Evolutionary conservation across 30 jellyfish, hydroid and myxozoan species (phyloP), one percentile per base, ranked within the genome.

Genomic region (Chrysaora quinquecirrha): DNA sequence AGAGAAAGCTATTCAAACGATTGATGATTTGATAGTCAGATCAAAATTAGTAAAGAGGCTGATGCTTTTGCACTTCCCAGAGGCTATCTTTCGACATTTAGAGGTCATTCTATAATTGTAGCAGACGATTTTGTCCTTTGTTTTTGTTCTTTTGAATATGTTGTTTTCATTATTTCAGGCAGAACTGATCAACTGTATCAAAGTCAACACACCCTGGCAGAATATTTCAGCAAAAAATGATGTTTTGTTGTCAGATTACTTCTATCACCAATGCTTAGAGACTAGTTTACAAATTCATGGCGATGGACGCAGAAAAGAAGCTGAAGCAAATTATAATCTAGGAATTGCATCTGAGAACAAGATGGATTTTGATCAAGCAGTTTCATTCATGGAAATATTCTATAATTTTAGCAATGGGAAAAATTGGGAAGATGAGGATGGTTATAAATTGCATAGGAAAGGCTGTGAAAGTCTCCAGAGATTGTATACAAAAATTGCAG

Each of bases 391-490:
- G 43, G 98, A 85, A 34, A 64, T 47, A 58, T 84, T 90, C 19
- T 74, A 86, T 52, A 65, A 73, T 30, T 22, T 91, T 58, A 91
- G 89, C 34, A 73, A 64, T 19, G 95, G 82, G 19, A 84, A 71
- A 50, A 69, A 70, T 16, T 91, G 98, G 98, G 84, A 83, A 32
- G 84, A 73, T 62, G 75, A 54, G 24, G 82, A 61, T 49, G 96
- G 98, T 14, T 28, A 62, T 4, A 54, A 32, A 31, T 68, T 91
- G n/a, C 90, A 71, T 49, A 54, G 52, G 6, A 64, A 62, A 38
- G 94, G 90, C n/a, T 84, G 98, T 68, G 95, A 85, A 28, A 79
- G 87, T 64, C 88, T 91, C 30, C 94, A 80, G 66, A 73, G 95
- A 66, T 34, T 85, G 74, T 85, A 91, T 56, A 81, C 94, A 10